A percentile compares a stretch with the other conserved stretches of the same genome.
Conservation (phyloP, 2,113 vertebrate genomes). For the Podilymbus podiceps region DNA sequence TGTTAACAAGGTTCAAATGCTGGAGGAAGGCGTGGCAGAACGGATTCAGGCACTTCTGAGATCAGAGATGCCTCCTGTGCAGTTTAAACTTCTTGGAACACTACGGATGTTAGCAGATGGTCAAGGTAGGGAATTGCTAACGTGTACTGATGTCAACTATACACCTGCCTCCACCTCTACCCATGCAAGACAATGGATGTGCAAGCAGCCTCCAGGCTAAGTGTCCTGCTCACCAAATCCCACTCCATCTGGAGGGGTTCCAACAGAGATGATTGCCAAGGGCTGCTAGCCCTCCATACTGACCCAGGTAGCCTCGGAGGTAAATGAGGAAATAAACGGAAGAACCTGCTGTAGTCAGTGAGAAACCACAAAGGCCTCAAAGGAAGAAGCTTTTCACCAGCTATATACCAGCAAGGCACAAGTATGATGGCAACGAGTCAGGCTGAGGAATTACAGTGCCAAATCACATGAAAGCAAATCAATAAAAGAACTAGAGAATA, state of each 20-base stretch:
- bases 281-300: not conserved
- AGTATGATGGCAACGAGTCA: not conserved
- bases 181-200: not conserved
- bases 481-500: not conserved
- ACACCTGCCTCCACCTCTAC: too few relatives aligned
- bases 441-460: not conserved
- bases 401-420: not conserved
- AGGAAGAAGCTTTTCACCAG: not conserved
- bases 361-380: not conserved
- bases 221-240: not conserved
- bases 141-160: fast-evolving
- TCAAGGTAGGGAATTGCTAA: constrained; percentile 73
- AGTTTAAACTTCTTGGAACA: constrained; percentile 85
- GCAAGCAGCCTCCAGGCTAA: not conserved
- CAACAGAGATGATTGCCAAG: not conserved
- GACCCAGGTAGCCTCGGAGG: not conserved
- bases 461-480: not conserved
- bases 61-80: constrained; percentile 84
- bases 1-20: constrained; percentile 82
- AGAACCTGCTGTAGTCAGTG: not conserved
- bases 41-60: constrained; percentile 80
- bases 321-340: not conserved
- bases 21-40: constrained; percentile 79
- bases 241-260: not conserved
- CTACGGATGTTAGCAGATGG: constrained; percentile 86